Evolutionary conservation across 1,140 invertebrate genomes (phyloP).

Genomic region (Acyrthosiphon pisum): DNA sequence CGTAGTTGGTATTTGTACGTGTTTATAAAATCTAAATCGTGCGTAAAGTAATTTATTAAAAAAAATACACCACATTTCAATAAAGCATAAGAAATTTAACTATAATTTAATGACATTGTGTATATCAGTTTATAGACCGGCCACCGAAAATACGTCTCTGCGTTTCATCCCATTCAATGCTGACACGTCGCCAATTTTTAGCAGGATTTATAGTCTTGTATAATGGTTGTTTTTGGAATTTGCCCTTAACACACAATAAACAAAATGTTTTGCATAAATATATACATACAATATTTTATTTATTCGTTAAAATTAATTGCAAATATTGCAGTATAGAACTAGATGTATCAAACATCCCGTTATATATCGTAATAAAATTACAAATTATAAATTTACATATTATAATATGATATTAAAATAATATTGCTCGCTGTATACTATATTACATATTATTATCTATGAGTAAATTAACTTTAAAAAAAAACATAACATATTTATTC

Average conservation of each 20-base stretch:
- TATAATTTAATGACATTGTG: background rate
- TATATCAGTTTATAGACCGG: background rate
- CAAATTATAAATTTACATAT: too few relatives aligned
- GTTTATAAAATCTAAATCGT: background rate
- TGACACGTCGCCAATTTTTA: slow-evolving; percentile 40
- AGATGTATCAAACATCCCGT: background rate
- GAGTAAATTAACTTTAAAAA: background rate
- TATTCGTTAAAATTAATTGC: background rate
- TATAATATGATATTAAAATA: background rate
- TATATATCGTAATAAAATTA: background rate
- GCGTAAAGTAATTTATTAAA: background rate
- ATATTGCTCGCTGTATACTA: background rate
- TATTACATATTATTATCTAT: background rate
- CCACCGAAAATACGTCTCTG: slow-evolving; percentile 50
- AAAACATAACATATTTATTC: background rate
- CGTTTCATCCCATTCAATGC: slow-evolving; percentile 32
- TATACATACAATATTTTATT: background rate
- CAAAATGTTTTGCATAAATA: background rate
- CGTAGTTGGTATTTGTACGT: background rate
- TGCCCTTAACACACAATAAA: slow-evolving; percentile 15
- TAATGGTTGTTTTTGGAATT: background rate
- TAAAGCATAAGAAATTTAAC: background rate
- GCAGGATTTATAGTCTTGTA: background rate
- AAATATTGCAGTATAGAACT: background rate
- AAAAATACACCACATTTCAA: background rate